Percentiles rank a stretch among this genome's conserved stretches.
Evolutionary conservation across 2,888 invertebrate species (phyloP).

Genomic region (Tanypteryx hageni): DNA sequence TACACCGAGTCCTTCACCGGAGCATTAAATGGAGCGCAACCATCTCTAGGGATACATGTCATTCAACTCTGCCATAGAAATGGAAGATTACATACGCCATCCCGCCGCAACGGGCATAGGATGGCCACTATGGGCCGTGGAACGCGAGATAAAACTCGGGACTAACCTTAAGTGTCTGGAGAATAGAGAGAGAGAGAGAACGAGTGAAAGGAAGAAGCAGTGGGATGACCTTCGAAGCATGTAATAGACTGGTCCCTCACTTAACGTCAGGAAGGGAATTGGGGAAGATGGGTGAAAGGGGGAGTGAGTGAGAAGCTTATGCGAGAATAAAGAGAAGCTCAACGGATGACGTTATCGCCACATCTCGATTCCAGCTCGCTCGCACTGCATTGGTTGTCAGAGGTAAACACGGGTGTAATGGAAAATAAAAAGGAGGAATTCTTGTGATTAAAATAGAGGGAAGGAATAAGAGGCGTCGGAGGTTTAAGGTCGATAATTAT

Average conservation of each 20-base stretch:
- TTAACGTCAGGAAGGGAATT: background rate
- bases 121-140: too few species aligned
- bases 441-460: background rate
- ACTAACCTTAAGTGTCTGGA: too few species aligned
- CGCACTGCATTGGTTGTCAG: background rate
- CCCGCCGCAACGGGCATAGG: too few species aligned
- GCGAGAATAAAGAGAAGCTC: background rate
- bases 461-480: background rate
- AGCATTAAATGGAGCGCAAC: too few species aligned
- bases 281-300: background rate
- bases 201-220: background rate
- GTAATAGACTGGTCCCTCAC: background rate
- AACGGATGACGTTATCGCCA: background rate
- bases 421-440: background rate
- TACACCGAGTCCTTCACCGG: too few species aligned
- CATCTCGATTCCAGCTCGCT: background rate
- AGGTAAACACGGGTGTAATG: background rate
- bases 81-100: too few species aligned
- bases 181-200: background rate
- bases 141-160: too few species aligned
- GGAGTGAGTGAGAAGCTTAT: background rate
- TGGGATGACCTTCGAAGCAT: background rate
- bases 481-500: too few species aligned
- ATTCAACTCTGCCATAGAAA: too few species aligned
- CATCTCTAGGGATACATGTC: too few species aligned